These are phyloP conservation scores for Theocolax elegans DNA, from an alignment of 1,140 invertebrate species.

Conservation along the genomic window DNA sequence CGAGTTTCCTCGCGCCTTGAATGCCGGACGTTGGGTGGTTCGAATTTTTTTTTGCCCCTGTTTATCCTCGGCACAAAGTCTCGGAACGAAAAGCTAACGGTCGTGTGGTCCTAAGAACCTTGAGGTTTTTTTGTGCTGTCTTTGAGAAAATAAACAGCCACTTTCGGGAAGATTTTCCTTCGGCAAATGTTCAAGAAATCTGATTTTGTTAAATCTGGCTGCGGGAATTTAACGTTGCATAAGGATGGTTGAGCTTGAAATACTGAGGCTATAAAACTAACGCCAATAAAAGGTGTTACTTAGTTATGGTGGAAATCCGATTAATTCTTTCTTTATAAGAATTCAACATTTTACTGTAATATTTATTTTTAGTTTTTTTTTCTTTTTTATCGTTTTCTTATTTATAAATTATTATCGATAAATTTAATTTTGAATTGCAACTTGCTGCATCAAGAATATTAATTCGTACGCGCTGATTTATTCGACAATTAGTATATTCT, in stretches of 20 bases:
- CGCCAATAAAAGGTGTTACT: too few species aligned
- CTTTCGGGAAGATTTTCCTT: conserved; percentile 22
- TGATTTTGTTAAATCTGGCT: background rate
- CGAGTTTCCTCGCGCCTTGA: background rate
- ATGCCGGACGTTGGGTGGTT: background rate
- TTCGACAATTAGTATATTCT: too few species aligned
- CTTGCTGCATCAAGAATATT: too few species aligned
- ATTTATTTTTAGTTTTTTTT: too few species aligned
- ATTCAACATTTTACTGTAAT: too few species aligned
- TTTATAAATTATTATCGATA: too few species aligned
- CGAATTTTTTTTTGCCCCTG: conserved; percentile 21
- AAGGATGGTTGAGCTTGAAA: conserved; percentile 1
- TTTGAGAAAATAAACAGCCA: conserved; percentile 19
- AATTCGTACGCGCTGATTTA: too few species aligned
- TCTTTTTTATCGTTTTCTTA: too few species aligned
- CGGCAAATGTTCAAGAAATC: background rate
- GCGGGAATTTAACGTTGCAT: background rate
- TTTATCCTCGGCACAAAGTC: conserved; percentile 36
- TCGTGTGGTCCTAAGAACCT: conserved; percentile 33
- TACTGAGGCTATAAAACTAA: background rate
- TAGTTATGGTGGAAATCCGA: too few species aligned
- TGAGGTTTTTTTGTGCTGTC: conserved; percentile 6
- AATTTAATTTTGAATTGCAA: too few species aligned
- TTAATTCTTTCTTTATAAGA: too few species aligned
- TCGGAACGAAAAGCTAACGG: conserved; percentile 31